A percentile compares a stretch with the other conserved stretches of the same genome.
phyloP scores from a whole-genome alignment of 2,113 vertebrate species.

The Marmota flaviventris region DNA sequence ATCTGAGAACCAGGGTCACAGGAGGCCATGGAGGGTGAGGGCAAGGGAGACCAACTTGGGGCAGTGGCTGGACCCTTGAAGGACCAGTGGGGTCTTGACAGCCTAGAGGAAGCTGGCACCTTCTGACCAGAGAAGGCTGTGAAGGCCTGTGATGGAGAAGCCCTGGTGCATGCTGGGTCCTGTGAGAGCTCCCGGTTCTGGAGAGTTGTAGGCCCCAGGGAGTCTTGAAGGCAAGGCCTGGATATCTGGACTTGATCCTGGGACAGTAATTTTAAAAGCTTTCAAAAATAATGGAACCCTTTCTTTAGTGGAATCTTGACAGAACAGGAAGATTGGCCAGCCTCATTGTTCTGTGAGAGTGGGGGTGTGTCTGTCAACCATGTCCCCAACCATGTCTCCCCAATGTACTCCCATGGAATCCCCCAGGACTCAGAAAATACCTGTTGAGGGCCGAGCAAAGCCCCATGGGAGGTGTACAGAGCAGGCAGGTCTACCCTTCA shows the following conservation, averaged over 20 bases:
- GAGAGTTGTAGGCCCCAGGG: neutral
- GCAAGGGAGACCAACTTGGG: neutral
- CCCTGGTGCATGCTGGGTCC: neutral
- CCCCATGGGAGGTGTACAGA: neutral
- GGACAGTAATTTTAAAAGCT: neutral
- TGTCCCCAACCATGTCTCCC: neutral
- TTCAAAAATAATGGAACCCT: conserved; percentile 51
- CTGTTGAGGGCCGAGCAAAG: neutral
- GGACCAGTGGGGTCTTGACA: neutral
- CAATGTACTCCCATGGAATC: neutral
- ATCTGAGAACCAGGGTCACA: neutral
- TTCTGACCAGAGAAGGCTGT: neutral
- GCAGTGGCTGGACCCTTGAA: neutral
- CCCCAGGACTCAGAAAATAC: neutral
- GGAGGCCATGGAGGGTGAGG: neutral
- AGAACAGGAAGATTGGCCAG: neutral
- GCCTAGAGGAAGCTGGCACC: neutral
- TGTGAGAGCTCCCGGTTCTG: neutral
- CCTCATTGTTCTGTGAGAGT: neutral
- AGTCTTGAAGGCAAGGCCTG: neutral
- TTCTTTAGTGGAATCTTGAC: conserved; percentile 33
- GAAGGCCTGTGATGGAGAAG: neutral
- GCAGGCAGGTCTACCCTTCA: neutral
- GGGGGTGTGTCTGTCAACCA: neutral
- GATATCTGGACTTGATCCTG: conserved; percentile 49